Evolutionary conservation across 1,140 invertebrate genomes (phyloP), one percentile per base, ranked within the genome.

Genomic region (Ylistrum balloti): DNA sequence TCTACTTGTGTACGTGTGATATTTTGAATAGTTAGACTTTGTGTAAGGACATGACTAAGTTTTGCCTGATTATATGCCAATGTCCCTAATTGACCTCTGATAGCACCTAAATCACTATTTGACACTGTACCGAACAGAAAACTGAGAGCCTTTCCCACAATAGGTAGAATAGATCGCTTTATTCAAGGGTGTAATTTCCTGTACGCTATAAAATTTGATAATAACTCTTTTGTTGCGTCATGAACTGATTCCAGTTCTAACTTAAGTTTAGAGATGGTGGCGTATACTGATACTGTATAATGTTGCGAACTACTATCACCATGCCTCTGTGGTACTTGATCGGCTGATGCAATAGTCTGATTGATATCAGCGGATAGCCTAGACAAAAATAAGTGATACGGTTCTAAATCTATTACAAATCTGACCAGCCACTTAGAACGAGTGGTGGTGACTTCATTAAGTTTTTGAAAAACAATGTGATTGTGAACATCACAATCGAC

Each of bases 91-190:
- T 90, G 85, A 33, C 33, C 48, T 33, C 88, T 15, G n/a, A 92
- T 90, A n/a, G 33, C 35, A 2, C 85, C 17, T 85, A 92, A 87
- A 85, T 90, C 87, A 41, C 20, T 13, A 32, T 89, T 45, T 2
- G 85, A 89, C 11, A 92, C 86, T 35, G 91, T 92, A 0, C 89
- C 90, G 85, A 90, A 92, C 17, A 90, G 88, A 85, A 92, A 88
- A 45, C 32, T 34, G 20, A 88, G 48, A 32, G 74, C 33, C 85
- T 90, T 74, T 28, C 88, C 88, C 33, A 92, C 33, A 22, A 92
- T 74, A 13, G 90, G 88, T 33, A 92, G 45, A 13, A 92, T 28
- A 22, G 89, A 88, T 13, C 91, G 35, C 56, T 88, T 90, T 38
- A n/a, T 9, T 34, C 89, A 9, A 0, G 7, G 41, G 17, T n/a